These are phyloP conservation scores for Antedon mediterranea DNA, from an alignment of 53 echinoderm and acorn worm species.

Conservation along the genomic window DNA sequence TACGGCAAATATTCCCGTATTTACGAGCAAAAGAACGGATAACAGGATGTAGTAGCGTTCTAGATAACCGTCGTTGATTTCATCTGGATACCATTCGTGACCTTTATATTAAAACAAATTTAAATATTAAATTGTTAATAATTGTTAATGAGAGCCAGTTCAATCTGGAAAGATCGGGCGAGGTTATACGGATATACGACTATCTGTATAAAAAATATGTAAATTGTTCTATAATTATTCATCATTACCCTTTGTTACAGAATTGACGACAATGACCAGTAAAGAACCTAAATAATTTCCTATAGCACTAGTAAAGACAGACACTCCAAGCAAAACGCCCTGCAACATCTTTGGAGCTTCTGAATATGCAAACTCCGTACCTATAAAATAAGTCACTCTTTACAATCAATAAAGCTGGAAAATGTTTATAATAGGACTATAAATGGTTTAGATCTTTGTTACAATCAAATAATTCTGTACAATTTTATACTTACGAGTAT, in stretches of 20 bases:
- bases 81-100: constrained; percentile 61
- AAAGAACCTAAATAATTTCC: constrained; percentile 79
- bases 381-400: constrained; percentile 25
- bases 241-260: constrained; percentile 14
- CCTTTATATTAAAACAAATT: no score
- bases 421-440: no score
- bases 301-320: constrained; percentile 51
- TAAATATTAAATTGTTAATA: no score
- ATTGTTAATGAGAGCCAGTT: no score
- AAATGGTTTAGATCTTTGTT: no score
- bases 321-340: constrained; percentile 83
- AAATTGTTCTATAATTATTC: no score
- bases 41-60: constrained; percentile 71
- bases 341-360: constrained; percentile 66
- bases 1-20: background rate
- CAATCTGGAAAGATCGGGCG: no score
- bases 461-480: no score
- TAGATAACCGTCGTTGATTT: constrained; percentile 71
- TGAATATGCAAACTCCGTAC: constrained; percentile 90
- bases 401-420: no score
- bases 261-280: constrained; percentile 57
- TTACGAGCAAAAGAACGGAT: constrained; percentile 1
- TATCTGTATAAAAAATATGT: no score
- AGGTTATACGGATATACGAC: no score
- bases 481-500: constrained; percentile 62